Conservation (phyloP, 2,888 invertebrate species). For the Tenthredo amoena region DNA sequence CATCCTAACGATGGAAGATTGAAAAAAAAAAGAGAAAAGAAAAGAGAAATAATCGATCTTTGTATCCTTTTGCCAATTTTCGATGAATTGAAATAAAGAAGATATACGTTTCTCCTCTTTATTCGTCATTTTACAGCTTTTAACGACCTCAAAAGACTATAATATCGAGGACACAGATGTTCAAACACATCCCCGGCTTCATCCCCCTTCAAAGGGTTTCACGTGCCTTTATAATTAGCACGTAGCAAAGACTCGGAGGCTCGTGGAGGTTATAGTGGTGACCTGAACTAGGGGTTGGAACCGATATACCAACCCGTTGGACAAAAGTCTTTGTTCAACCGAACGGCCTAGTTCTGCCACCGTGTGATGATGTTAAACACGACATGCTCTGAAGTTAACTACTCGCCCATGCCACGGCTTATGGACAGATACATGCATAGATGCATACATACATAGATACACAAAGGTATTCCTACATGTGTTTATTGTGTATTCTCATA, state of each 20-base stretch:
- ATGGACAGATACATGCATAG: neutral
- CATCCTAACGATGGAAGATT: neutral
- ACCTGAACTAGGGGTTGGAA: slow-evolving; percentile 1
- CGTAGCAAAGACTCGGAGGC: slow-evolving; percentile 3
- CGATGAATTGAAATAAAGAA: too few species aligned
- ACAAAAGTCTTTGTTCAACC: slow-evolving; percentile 44
- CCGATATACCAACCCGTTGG: neutral
- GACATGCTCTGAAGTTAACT: slow-evolving; percentile 52
- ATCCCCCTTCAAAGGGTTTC: slow-evolving; percentile 29
- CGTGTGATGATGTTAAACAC: slow-evolving; percentile 46
- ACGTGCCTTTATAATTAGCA: slow-evolving; percentile 39
- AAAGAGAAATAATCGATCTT: neutral
- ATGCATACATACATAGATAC: neutral
- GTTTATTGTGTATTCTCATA: neutral
- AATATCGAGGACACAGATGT: slow-evolving; percentile 5
- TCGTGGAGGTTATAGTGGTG: neutral
- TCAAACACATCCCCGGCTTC: slow-evolving; percentile 14
- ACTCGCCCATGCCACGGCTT: slow-evolving; percentile 21
- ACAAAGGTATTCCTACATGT: neutral
- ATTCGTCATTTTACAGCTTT: neutral
- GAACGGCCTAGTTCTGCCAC: slow-evolving; percentile 34
- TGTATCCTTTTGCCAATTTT: neutral
- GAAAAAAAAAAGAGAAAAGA: neutral
- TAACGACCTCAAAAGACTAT: neutral
- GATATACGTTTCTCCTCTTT: neutral